These are phyloP conservation scores for Cataglyphis rosenhaueri DNA, from an alignment of 2,888 invertebrate genomes.

Conservation along the genomic window DNA sequence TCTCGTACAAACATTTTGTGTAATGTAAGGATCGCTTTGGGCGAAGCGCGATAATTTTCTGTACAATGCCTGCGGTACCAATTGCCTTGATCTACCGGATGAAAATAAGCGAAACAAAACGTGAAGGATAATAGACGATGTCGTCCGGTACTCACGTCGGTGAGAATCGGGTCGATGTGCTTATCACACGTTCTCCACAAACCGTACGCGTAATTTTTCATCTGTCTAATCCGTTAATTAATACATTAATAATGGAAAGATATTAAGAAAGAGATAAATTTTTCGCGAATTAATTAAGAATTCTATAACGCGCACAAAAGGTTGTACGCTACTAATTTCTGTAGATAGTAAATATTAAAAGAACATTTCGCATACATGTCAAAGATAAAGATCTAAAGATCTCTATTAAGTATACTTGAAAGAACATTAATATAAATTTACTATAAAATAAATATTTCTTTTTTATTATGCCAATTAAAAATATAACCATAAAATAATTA, in stretches of 20 bases:
- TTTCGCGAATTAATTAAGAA: slow-evolving; percentile 7
- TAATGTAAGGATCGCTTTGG: slow-evolving; percentile 55
- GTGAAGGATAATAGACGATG: slow-evolving; percentile 47
- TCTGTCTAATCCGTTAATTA: slow-evolving; percentile 43
- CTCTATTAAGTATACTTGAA: neutral
- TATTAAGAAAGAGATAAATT: slow-evolving; percentile 17
- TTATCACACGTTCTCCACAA: slow-evolving; percentile 47
- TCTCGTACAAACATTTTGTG: slow-evolving; percentile 49
- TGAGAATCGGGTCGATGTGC: slow-evolving; percentile 53
- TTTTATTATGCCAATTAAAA: neutral
- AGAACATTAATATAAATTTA: neutral
- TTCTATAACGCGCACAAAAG: neutral
- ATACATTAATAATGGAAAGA: slow-evolving; percentile 42
- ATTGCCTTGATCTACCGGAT: slow-evolving; percentile 55
- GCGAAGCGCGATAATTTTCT: slow-evolving; percentile 51
- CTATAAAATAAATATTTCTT: neutral
- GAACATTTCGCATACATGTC: neutral
- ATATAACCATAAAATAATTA: neutral
- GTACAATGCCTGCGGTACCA: slow-evolving; percentile 54
- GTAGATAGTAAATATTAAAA: neutral
- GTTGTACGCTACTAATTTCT: neutral
- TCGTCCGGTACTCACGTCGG: slow-evolving; percentile 49
- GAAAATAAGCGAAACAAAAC: slow-evolving; percentile 55
- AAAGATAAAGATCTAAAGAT: neutral
- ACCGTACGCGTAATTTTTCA: slow-evolving; percentile 32